Percentiles rank a stretch among this genome's conserved stretches.
phyloP scores from a whole-genome alignment of 2,797 vertebrate genomes.

The Bucorvus abyssinicus region DNA sequence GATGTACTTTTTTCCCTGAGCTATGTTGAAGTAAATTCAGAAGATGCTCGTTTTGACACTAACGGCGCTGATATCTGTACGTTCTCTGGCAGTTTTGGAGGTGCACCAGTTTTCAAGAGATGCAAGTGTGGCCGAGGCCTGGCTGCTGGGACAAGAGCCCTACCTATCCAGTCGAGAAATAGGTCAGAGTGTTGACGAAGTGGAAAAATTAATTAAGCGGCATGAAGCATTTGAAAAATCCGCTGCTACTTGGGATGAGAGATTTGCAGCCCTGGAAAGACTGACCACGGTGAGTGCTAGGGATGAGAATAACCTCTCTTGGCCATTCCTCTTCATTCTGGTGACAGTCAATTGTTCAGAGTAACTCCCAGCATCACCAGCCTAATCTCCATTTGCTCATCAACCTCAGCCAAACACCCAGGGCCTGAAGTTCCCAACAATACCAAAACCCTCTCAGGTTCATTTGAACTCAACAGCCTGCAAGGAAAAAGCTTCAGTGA shows the following conservation, averaged over 20 bases:
- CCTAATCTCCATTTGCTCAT: not conserved
- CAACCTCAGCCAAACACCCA: not conserved
- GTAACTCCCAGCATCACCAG: not conserved
- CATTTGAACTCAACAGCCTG: not conserved
- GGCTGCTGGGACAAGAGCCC: constrained; percentile 93
- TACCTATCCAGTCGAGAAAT: constrained; percentile 92
- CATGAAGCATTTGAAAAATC: constrained; percentile 97
- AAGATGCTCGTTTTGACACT: not conserved
- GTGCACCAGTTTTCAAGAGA: constrained; percentile 97
- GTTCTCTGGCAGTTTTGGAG: constrained; percentile 84
- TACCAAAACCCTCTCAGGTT: not conserved
- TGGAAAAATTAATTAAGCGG: constrained; percentile 94
- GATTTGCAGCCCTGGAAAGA: constrained; percentile 91
- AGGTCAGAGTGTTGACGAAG: constrained; percentile 92
- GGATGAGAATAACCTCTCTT: not conserved
- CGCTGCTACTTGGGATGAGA: constrained; percentile 94
- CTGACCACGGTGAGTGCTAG: constrained; percentile 86
- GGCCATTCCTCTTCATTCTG: not conserved
- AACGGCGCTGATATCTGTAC: not conserved
- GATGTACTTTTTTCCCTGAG: not conserved
- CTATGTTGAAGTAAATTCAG: not conserved
- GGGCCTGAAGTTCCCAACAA: not conserved
- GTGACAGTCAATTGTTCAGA: not conserved
- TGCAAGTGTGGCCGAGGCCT: constrained; percentile 93
- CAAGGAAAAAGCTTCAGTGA: not conserved